Evolutionary conservation across 2,797 vertebrate genomes (phyloP).

Genomic region (Poecilia gillii): DNA sequence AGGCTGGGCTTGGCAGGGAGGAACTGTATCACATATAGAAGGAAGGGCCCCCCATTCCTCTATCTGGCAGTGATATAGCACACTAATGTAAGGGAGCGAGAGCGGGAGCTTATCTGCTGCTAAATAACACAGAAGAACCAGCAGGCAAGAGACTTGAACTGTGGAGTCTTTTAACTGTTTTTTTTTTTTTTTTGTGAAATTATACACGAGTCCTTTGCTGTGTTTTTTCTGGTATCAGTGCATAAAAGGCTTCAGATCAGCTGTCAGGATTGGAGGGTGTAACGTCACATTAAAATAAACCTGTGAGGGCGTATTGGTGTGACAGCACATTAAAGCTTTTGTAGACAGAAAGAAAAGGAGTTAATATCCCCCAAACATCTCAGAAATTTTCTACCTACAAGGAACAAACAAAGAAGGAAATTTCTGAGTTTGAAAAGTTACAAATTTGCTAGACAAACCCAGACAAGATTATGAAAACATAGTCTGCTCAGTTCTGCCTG

Average conservation of each 20-base stretch:
- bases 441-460: too few species aligned
- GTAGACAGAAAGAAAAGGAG: too few species aligned
- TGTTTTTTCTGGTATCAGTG: slow-evolving; percentile 47
- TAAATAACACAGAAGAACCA: slow-evolving; percentile 58
- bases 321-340: too few species aligned
- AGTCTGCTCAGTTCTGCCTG: too few species aligned
- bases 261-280: slow-evolving; percentile 47
- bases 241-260: slow-evolving; percentile 57
- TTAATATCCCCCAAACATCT: too few species aligned
- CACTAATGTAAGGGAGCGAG: slow-evolving; percentile 53
- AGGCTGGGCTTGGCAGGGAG: slow-evolving; percentile 63
- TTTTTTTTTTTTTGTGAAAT: slow-evolving; percentile 26
- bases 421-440: too few species aligned
- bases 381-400: too few species aligned
- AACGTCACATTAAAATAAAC: too few species aligned
- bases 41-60: slow-evolving; percentile 49
- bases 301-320: too few species aligned
- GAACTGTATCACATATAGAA: slow-evolving; percentile 69
- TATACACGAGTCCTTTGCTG: slow-evolving; percentile 49
- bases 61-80: slow-evolving; percentile 59
- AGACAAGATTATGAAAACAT: too few species aligned
- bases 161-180: slow-evolving; percentile 44
- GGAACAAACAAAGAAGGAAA: too few species aligned
- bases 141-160: slow-evolving; percentile 32
- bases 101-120: slow-evolving; percentile 53